phyloP scores from a whole-genome alignment of 2,888 invertebrate genomes.

The Agrotis segetum region DNA sequence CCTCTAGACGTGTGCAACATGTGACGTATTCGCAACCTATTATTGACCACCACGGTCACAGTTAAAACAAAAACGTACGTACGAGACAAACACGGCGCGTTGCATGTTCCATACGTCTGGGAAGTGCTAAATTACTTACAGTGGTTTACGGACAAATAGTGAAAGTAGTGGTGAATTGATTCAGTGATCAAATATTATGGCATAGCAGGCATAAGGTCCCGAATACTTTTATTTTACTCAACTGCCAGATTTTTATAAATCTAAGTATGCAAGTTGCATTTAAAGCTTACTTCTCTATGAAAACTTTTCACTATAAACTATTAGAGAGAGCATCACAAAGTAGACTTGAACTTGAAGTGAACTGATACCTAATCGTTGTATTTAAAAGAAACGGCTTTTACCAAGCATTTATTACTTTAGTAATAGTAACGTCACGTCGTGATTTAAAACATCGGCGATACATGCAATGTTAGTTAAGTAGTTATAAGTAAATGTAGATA shows the following conservation, averaged over 20 bases:
- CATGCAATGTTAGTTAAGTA: slow-evolving; percentile 57
- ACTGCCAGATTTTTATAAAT: not conserved
- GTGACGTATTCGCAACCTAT: not conserved
- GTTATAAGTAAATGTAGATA: slow-evolving; percentile 52
- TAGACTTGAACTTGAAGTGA: not conserved
- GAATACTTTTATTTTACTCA: not conserved
- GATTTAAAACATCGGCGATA: slow-evolving; percentile 19
- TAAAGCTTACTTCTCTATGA: not conserved
- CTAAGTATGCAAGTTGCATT: not conserved
- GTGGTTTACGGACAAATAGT: slow-evolving; percentile 18
- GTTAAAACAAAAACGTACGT: not conserved
- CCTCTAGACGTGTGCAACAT: not conserved
- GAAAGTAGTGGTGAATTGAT: not conserved
- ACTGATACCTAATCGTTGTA: not conserved
- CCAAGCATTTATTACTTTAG: slow-evolving; percentile 47
- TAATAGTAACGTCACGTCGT: slow-evolving; percentile 28
- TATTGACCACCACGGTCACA: not conserved
- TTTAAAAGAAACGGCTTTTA: slow-evolving; percentile 18
- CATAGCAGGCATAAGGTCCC: not conserved
- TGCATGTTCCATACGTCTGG: slow-evolving; percentile 17
- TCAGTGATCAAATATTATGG: not conserved
- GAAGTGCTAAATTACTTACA: slow-evolving; percentile 6
- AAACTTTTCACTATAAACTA: not conserved
- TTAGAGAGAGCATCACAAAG: not conserved
- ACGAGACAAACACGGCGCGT: not conserved